Evolutionary conservation across 2,888 invertebrate genomes (phyloP), one percentile per base, ranked within the genome.

Genomic region (Eudemis profundana): DNA sequence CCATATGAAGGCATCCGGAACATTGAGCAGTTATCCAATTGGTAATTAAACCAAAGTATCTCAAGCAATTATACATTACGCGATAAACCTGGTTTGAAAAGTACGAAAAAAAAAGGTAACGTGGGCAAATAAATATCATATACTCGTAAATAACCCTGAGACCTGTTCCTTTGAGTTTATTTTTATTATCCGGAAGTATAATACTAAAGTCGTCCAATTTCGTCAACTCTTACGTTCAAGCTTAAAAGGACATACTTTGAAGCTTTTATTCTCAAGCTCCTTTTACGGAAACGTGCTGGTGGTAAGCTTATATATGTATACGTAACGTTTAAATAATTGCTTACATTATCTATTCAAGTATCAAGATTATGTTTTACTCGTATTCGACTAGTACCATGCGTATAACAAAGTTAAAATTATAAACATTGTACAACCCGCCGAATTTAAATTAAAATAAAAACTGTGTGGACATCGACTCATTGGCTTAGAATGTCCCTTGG

Each of bases 61-160:
- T 14, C 10, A 54, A 42, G 42, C 42, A 56, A 29, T 19, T 15
- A 40, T 40, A 27, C 1, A 12, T 53, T 53, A 27, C n/a, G 27
- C 10, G 12, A 21, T 19, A 19, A 29, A 21, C n/a, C 42, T 4
- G 17, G 19, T 44, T 44, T n/a, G 7, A 5, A 27, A 49, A 44
- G 7, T 56, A 56, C 56, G 17, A 10, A 42, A 56, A 10, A 42
- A 56, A 40, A 56, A 56, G 56, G 42, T n/a, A 42, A 17, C 54
- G 15, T 56, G 54, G 3, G 17, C 8, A 29, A 14, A 17, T 44
- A 1, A 1, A 29, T 56, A 29, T 19, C 14, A 47, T 23, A 8
- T n/a, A 14, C 7, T 23, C 17, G 27, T n/a, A 29, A 44, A 44
- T 42, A 56, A 27, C 17, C 42, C 42, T 56, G 54, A 27, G 21